phyloP scores from a whole-genome alignment of 2,797 vertebrate species.

The Microctenopoma steveboyesi region DNA sequence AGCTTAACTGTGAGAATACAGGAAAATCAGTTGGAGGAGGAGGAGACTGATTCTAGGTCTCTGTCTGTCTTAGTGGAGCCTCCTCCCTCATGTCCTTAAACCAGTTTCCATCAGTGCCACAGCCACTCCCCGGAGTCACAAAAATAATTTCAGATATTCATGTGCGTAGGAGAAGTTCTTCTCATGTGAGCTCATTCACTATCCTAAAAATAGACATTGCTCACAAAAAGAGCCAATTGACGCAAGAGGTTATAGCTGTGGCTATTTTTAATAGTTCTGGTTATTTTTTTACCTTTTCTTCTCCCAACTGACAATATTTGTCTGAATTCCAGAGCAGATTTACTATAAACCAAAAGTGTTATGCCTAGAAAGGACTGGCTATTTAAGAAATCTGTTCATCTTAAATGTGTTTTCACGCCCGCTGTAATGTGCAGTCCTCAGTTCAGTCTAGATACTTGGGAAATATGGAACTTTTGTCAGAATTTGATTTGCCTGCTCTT shows the following conservation, averaged over 20 bases:
- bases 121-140: slow-evolving; percentile 65
- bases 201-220: slow-evolving; percentile 77
- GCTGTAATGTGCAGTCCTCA: slow-evolving; percentile 16
- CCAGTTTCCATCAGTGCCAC: slow-evolving; percentile 73
- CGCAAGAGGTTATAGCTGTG: slow-evolving; percentile 71
- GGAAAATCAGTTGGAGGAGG: slow-evolving; percentile 18
- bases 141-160: slow-evolving; percentile 76
- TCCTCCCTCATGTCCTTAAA: slow-evolving; percentile 70
- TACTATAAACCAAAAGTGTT: slow-evolving; percentile 64
- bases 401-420: slow-evolving; percentile 41
- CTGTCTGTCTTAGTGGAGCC: slow-evolving; percentile 49
- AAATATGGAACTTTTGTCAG: slow-evolving; percentile 30
- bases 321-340: slow-evolving; percentile 66
- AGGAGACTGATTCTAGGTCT: slow-evolving; percentile 50
- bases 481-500: slow-evolving; percentile 28
- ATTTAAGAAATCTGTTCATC: slow-evolving; percentile 35
- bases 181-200: slow-evolving; percentile 77
- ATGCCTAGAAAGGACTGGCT: slow-evolving; percentile 19
- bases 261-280: slow-evolving; percentile 74
- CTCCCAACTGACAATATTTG: slow-evolving; percentile 70
- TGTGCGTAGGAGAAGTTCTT: slow-evolving; percentile 77
- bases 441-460: slow-evolving; percentile 4
- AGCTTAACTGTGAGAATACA: slow-evolving; percentile 12
- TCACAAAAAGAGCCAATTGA: slow-evolving; percentile 67
- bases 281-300: slow-evolving; percentile 73